Evolutionary conservation across 2,888 invertebrate genomes (phyloP).

Genomic region (Tipula helvola): DNA sequence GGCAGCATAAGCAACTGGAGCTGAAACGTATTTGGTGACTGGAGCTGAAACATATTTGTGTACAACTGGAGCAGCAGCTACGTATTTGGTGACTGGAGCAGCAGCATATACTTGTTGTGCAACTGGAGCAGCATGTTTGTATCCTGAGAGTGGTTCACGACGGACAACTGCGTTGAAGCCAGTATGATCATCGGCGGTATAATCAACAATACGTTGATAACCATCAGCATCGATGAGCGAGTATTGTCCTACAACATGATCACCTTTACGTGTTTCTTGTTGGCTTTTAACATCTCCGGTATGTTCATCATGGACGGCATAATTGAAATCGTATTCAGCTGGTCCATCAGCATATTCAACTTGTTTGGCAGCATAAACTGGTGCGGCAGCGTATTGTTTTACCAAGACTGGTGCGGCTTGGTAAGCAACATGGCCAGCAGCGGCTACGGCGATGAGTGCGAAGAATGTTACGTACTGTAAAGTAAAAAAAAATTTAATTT

Average conservation of each 20-base stretch:
- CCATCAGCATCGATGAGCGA: conserved; percentile 42
- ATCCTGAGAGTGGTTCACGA: conserved; percentile 34
- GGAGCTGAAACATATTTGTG: conserved; percentile 6
- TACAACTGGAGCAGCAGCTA: too few species aligned
- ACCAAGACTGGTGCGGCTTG: conserved; percentile 5
- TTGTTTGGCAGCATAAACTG: not conserved
- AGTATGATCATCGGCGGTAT: conserved; percentile 38
- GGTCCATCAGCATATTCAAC: too few species aligned
- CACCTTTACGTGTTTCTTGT: too few species aligned
- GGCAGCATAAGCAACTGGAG: conserved; percentile 13
- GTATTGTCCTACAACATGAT: too few species aligned
- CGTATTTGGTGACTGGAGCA: too few species aligned
- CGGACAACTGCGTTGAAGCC: conserved; percentile 42
- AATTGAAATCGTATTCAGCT: too few species aligned
- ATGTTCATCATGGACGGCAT: too few species aligned
- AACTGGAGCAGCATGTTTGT: conserved; percentile 22
- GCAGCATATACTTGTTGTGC: too few species aligned
- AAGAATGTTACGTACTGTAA: conserved; percentile 9
- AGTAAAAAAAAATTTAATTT: not conserved
- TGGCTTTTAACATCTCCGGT: too few species aligned
- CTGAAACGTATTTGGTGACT: not conserved
- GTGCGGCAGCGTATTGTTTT: not conserved
- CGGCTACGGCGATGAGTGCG: conserved; percentile 5
- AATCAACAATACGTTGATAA: conserved; percentile 38
- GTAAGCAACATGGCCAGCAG: not conserved